Evolutionary conservation across 2,888 invertebrate species (phyloP).

Genomic region (Acleris laterana): DNA sequence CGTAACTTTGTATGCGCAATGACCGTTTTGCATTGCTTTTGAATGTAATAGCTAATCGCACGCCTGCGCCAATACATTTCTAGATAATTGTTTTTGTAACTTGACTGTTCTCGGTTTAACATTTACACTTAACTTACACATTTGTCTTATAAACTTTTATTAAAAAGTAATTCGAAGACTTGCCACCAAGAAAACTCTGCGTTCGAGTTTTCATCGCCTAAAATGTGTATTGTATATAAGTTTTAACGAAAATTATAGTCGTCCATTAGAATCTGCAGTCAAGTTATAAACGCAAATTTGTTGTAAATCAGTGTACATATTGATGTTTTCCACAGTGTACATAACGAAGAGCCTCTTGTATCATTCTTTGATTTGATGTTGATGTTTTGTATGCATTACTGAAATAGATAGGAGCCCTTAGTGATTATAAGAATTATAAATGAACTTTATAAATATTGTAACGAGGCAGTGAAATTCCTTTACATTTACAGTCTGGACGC

Average conservation of each 20-base stretch:
- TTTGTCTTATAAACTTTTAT: constrained; percentile 13
- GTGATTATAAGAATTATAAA: constrained; percentile 22
- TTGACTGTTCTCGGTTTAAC: constrained; percentile 23
- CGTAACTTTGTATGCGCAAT: no score
- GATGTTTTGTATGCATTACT: constrained; percentile 40
- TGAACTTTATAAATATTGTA: background rate
- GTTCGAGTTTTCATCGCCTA: background rate
- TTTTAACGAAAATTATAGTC: constrained; percentile 14
- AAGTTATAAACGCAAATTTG: constrained; percentile 41
- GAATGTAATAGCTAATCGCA: constrained; percentile 52
- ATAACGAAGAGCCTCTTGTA: constrained; percentile 61
- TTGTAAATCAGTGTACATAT: constrained; percentile 59
- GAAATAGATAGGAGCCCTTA: constrained; percentile 17
- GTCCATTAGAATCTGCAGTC: constrained; percentile 40
- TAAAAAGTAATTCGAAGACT: constrained; percentile 12
- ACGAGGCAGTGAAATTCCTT: background rate
- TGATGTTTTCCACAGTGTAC: constrained; percentile 54
- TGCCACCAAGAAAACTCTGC: background rate
- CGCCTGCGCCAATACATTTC: constrained; percentile 50
- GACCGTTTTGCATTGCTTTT: no score
- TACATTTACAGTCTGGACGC: background rate
- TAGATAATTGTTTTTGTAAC: constrained; percentile 21
- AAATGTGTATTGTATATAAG: constrained; percentile 4
- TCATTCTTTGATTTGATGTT: constrained; percentile 53
- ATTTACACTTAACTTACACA: constrained; percentile 11